Evolutionary conservation across 2,888 invertebrate species (phyloP).

Genomic region (Platycnemis pennipes): DNA sequence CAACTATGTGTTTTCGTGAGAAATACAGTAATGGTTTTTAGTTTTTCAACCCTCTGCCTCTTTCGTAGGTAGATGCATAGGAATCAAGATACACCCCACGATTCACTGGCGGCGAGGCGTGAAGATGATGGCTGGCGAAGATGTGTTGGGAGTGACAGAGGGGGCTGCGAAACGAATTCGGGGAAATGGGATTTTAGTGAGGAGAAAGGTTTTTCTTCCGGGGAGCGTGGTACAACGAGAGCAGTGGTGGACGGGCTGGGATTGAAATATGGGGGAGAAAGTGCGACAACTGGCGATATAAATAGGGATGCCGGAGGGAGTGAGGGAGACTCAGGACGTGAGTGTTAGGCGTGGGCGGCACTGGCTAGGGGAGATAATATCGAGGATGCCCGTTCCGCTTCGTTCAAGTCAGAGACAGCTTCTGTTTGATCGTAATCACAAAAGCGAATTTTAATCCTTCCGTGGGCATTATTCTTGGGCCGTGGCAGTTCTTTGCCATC

Average conservation of each 20-base stretch:
- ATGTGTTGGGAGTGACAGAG: background rate
- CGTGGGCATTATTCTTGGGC: background rate
- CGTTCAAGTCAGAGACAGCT: background rate
- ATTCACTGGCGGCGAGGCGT: background rate
- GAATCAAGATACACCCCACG: background rate
- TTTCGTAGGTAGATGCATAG: background rate
- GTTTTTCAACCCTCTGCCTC: background rate
- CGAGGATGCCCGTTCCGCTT: background rate
- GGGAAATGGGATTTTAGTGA: constrained; percentile 18
- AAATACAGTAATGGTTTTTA: background rate
- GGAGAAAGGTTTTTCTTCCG: background rate
- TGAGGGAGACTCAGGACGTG: background rate
- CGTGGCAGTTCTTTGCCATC: background rate
- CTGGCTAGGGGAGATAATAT: background rate
- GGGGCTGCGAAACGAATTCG: background rate
- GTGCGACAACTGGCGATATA: background rate
- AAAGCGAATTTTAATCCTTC: background rate
- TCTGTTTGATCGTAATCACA: background rate
- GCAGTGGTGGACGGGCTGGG: background rate
- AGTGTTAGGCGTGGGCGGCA: background rate
- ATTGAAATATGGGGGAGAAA: background rate
- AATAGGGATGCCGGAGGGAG: background rate
- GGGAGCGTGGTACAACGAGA: background rate
- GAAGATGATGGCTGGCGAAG: background rate
- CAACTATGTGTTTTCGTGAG: no score